Conservation (phyloP, 2,797 vertebrate species). For the Hippopotamyrus pictus region DNA sequence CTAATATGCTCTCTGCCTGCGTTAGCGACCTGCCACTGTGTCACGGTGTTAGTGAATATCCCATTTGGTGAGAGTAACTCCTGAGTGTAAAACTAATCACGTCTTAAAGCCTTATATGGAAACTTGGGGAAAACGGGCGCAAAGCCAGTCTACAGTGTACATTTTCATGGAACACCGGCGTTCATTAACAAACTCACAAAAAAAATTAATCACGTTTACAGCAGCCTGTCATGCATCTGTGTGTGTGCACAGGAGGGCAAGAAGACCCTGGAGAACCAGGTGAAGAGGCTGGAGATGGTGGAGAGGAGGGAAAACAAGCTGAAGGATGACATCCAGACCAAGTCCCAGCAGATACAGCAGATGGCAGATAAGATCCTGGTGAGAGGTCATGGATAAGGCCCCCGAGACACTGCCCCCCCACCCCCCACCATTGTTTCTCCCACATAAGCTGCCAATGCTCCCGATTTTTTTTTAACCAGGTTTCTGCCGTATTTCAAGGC, state of each 20-base stretch:
- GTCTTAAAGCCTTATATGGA: neutral
- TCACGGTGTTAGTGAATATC: neutral
- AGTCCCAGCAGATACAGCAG: conserved; percentile 96
- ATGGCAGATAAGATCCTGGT: conserved; percentile 99
- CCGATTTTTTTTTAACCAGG: neutral
- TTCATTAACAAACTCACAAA: neutral
- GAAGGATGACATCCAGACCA: conserved; percentile 97
- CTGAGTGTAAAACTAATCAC: neutral
- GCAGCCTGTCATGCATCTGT: neutral
- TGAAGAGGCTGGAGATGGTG: conserved; percentile 92
- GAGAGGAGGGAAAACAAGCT: conserved; percentile 91
- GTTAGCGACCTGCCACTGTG: neutral
- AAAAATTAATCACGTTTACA: neutral
- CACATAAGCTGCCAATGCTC: neutral
- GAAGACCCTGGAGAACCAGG: conserved; percentile 95
- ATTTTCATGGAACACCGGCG: neutral
- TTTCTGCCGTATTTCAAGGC: neutral
- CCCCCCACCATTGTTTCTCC: neutral
- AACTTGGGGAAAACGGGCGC: neutral
- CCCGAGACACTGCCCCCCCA: conserved; percentile 37
- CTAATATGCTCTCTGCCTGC: neutral
- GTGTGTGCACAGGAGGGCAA: conserved; percentile 76
- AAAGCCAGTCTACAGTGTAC: neutral
- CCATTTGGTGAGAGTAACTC: neutral
- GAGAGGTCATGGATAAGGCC: conserved; percentile 53